Base-by-base conservation (phyloP, 1,140 invertebrate genomes). In the Saxidomus purpurata region DNA sequence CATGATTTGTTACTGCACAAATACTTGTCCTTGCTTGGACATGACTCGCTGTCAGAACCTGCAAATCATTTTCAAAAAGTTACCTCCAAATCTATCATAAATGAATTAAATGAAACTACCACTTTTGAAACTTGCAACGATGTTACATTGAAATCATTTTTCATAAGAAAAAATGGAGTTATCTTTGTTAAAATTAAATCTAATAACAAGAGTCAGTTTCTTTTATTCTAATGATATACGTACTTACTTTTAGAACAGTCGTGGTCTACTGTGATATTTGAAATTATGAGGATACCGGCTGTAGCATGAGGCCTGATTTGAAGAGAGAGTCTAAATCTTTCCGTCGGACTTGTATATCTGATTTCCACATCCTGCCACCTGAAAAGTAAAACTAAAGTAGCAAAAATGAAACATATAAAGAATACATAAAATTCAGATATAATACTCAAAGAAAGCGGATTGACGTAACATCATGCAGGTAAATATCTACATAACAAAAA, bases 1-100 rank as follows among this genome's bases (percentile, higher is more conserved):
- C 83, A 86, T 1, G 63, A 38, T 4, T 22, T 47, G 25, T 86
- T 49, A n/a, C 19, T 69, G 59, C 83, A 86, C 22, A 3, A 4
- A 59, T 76, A 86, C 31, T n/a, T 4, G 17, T 61, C 79, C 17
- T 36, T 8, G n/a, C 34, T n/a, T 0, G n/a, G 0, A 61, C 79
- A 81, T 36, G 67, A 38, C 2, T 71, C n/a, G 1, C 2, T 71
- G 15, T 36, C 61, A 1, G 11, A 31, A 31, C 61, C 25, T 67
- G 19, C 19, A 31, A 3, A 36, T 3, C 31, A 31, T 6, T n/a
- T 59, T 6, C 22, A 59, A 59, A 19, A 59, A n/a, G 55, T n/a
- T n/a, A n/a, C 19, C 47, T 9, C 9, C 19, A 52, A 11, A 52
- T 11, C 9, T 19, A 52, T 52, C 9, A 52, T 52, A 9, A 52